A percentile compares a stretch with the other conserved stretches of the same genome.
Conservation (phyloP, 2,888 invertebrate genomes). For the Heterodera filipjevi region DNA sequence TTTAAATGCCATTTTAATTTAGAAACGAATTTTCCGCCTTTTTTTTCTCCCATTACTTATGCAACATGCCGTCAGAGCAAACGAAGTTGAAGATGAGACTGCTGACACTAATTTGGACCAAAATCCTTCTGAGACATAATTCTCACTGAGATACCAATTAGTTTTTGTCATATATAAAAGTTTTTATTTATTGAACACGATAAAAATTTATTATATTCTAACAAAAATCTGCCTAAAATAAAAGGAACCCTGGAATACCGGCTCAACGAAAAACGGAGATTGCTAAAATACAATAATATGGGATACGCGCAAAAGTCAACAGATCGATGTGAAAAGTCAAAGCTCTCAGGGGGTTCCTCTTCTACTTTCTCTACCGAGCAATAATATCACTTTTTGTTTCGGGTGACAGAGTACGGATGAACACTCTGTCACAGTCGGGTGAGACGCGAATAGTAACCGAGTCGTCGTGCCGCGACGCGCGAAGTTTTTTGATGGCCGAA, state of each 20-base stretch:
- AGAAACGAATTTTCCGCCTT: conserved; percentile 39
- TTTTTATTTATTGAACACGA: background rate
- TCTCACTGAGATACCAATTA: background rate
- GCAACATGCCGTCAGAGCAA: conserved; percentile 31
- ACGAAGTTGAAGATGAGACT: background rate
- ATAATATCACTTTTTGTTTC: background rate
- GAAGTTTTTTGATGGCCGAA: conserved; percentile 47
- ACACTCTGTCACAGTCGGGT: background rate
- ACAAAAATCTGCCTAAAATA: background rate
- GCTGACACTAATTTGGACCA: background rate
- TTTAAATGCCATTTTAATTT: conserved; percentile 9
- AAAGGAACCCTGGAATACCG: background rate
- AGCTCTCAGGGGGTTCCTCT: background rate
- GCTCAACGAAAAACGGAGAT: background rate
- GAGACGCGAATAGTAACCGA: background rate
- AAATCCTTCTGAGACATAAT: background rate
- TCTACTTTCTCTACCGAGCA: background rate
- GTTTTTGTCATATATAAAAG: background rate
- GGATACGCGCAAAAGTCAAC: background rate
- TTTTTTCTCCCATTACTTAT: conserved; percentile 41
- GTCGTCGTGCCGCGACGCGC: conserved; percentile 4
- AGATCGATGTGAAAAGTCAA: background rate
- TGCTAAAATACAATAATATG: background rate
- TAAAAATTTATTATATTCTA: background rate
- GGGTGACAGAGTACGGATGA: background rate